Base-by-base conservation (phyloP, 1,140 invertebrate species). In the Chelonus insularis region DNA sequence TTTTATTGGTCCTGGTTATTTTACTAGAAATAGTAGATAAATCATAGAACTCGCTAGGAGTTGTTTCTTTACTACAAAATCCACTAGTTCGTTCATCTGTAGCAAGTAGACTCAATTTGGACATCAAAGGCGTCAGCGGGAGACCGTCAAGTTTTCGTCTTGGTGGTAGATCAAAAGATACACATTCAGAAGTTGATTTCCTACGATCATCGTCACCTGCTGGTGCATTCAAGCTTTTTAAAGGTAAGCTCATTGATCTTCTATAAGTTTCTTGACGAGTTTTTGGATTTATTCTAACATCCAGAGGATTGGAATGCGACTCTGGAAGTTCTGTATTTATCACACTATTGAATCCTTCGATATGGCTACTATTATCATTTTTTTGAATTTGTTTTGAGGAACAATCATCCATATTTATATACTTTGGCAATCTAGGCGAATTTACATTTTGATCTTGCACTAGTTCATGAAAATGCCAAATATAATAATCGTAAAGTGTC, bases 101-200 rank as follows among this genome's bases (percentile, higher is more conserved):
- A 21, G 88, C 89, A 21, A 91, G 71, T 25, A 91, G 81, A 68
- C 88, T 91, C 9, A 93, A 75, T 73, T 92, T 92, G 2, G 90
- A 89, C 89, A 93, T 91, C 4, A 93, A 72, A 0, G 91, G 91
- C 0, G 91, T 93, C n/a, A 91, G 68, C 37, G 89, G 89, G 0
- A 91, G 82, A 2, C 78, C 88, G 59, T 68, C 83, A 68, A 79
- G 79, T 69, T 81, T 86, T 74, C 75, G 83, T 68, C 66, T 83
- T 71, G 75, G 76, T 70, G 61, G 77, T 56, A 63, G 65, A 68
- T 75, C 83, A 65, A 79, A 76, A 32, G 77, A 79, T 0, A 79
- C 71, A 11, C 78, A 80, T 0, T 79, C 79, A 1, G 81, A 78
- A 9, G 73, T 70, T 6, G 72, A 73, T 58, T 79, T 80, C 69